Conservation (phyloP, 2,113 vertebrate genomes). For the Tylochromis polylepis region DNA sequence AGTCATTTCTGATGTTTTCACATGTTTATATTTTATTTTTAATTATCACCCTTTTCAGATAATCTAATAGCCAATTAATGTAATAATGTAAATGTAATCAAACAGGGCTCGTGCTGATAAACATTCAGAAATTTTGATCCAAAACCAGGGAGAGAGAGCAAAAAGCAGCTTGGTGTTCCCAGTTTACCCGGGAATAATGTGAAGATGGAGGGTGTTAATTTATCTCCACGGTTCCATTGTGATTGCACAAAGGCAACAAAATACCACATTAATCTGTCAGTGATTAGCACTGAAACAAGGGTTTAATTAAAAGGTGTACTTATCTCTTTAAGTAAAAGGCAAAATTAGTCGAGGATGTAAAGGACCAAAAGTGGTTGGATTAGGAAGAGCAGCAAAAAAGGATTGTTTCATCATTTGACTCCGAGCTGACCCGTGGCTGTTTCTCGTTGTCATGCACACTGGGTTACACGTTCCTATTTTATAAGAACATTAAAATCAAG, state of each 20-base stretch:
- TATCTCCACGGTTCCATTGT: background rate
- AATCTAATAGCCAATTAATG: fast-evolving
- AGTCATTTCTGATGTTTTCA: background rate
- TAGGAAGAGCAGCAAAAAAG: background rate
- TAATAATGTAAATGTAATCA: too few relatives aligned
- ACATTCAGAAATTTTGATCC: background rate
- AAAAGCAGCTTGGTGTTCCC: background rate
- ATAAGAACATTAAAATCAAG: background rate
- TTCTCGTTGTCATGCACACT: background rate
- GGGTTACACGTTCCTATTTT: fast-evolving
- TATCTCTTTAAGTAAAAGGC: background rate
- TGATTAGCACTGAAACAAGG: background rate
- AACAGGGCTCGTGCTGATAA: background rate
- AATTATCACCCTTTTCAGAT: background rate
- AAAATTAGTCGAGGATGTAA: background rate
- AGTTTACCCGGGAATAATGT: background rate
- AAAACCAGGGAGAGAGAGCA: background rate
- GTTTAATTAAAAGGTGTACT: background rate
- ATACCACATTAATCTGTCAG: background rate
- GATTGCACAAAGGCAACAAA: background rate
- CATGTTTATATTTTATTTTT: background rate
- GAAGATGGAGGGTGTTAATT: background rate
- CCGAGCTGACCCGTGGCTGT: background rate
- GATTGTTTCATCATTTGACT: fast-evolving
- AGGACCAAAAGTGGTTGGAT: background rate